Evolutionary conservation across 1,140 invertebrate genomes (phyloP).

Genomic region (Rhyacophila brunnea): DNA sequence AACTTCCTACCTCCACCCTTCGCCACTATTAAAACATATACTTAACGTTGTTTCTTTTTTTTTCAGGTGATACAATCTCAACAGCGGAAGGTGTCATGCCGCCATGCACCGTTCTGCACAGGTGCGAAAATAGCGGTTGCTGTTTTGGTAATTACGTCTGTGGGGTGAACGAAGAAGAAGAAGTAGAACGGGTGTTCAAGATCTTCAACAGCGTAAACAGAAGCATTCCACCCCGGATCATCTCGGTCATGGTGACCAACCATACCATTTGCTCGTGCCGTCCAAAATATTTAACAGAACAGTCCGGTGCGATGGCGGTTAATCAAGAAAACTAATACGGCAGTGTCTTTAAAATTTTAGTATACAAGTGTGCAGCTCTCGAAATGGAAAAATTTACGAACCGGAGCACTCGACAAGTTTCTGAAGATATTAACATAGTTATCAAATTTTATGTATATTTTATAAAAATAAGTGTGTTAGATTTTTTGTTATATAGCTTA

Average conservation of each 20-base stretch:
- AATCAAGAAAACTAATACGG: too few relatives aligned
- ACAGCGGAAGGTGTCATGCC: not conserved
- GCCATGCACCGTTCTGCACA: conserved; percentile 3
- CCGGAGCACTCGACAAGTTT: too few relatives aligned
- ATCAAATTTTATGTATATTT: too few relatives aligned
- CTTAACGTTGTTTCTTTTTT: too few relatives aligned
- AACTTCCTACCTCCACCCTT: not conserved
- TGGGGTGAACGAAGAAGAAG: not conserved
- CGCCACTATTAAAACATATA: not conserved
- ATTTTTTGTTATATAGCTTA: too few relatives aligned
- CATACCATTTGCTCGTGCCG: conserved; percentile 13
- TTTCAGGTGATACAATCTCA: not conserved
- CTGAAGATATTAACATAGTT: too few relatives aligned
- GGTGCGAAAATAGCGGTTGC: conserved; percentile 7
- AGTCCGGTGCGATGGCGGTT: too few relatives aligned
- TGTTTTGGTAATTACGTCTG: not conserved
- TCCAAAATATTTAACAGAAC: too few relatives aligned
- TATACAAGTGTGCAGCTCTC: too few relatives aligned
- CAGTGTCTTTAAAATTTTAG: too few relatives aligned
- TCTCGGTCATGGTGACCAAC: not conserved
- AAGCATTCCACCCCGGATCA: not conserved
- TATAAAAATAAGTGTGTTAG: too few relatives aligned
- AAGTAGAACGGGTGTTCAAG: not conserved
- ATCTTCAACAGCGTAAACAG: not conserved
- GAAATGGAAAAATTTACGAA: too few relatives aligned